A percentile compares a stretch with the other conserved stretches of the same genome.
These are phyloP conservation scores for Lithosia quadra DNA, from an alignment of 2,888 invertebrate species.

Conservation along the genomic window DNA sequence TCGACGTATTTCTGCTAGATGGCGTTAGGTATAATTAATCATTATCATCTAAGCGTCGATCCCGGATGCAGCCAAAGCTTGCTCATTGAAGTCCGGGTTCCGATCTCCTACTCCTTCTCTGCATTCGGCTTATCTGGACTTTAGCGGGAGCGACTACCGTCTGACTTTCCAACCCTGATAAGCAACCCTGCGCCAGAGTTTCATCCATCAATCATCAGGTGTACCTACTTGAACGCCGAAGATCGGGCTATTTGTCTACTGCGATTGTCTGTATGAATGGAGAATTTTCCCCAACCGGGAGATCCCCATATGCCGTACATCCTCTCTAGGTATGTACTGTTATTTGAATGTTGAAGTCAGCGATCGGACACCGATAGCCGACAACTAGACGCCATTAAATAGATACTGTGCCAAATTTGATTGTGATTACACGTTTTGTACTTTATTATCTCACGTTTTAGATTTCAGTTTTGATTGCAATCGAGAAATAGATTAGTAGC, in stretches of 20 bases:
- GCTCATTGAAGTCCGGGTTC: no score
- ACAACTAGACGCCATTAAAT: not conserved
- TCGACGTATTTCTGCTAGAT: not conserved
- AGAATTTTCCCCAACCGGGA: not conserved
- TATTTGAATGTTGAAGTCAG: not conserved
- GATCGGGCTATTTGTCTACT: not conserved
- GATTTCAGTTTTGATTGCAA: conserved; percentile 1
- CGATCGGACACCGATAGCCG: not conserved
- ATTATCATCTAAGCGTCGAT: no score
- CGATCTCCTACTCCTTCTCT: no score
- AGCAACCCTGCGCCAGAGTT: no score
- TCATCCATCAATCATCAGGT: no score
- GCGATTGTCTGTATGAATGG: no score
- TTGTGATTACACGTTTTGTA: conserved; percentile 4
- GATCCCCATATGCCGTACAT: not conserved
- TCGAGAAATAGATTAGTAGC: not conserved
- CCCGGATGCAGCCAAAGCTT: no score
- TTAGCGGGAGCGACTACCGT: no score
- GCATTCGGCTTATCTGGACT: no score
- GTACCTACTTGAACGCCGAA: no score
- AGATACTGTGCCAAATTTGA: not conserved
- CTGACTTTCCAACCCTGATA: no score
- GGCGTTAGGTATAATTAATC: no score
- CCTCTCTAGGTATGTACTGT: not conserved
- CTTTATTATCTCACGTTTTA: conserved; percentile 20